Base-by-base conservation (phyloP, 2,113 vertebrate species). In the Athene cunicularia region DNA sequence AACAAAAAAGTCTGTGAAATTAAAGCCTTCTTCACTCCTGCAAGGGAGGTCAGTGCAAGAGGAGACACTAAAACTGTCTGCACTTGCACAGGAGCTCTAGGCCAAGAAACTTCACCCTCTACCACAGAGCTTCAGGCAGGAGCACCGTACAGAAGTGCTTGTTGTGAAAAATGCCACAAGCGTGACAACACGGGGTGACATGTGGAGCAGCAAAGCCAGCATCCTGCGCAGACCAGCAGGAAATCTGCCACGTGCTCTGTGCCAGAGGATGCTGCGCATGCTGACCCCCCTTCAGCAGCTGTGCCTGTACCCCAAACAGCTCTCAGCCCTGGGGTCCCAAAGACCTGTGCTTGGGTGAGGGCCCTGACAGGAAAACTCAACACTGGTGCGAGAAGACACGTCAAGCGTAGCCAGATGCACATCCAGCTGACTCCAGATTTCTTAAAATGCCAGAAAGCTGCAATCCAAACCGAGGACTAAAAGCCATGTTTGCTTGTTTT, bases 201-300 rank as follows among this genome's bases (percentile, higher is more conserved):
- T 0, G 1, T 2, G 7, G 27, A 50, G 58, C 63, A 43, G 63
- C 27, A 56, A 80, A 41, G 43, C 21, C 21, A 32, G 55, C 32
- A 37, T 3, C 45, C 66, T 1, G 0, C 7, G 7, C 74, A 45
- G 60, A 26, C 9, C 16, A 3, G 37, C 13, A 84, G 53, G 68
- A 86, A 79, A 79, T 45, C 52, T 50, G 63, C 18, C 43, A 19
- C 45, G 45, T 50, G n/a, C 58, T 43, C 71, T 24, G 5, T 17
- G 53, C 72, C 63, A 49, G 55, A 0, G 0, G 32, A 24, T 9
- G 21, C 0, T 17, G 63, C 55, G n/a, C 0, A 0, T 15, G 30
- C 56, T 2, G 8, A 39, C 8, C n/a, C 9, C 37, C 14, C n/a
- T 24, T 6, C 20, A 26, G 8, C 0, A 0, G 24, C 39, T 24